Conservation (phyloP, 2,113 vertebrate species). For the Pimephales promelas region DNA sequence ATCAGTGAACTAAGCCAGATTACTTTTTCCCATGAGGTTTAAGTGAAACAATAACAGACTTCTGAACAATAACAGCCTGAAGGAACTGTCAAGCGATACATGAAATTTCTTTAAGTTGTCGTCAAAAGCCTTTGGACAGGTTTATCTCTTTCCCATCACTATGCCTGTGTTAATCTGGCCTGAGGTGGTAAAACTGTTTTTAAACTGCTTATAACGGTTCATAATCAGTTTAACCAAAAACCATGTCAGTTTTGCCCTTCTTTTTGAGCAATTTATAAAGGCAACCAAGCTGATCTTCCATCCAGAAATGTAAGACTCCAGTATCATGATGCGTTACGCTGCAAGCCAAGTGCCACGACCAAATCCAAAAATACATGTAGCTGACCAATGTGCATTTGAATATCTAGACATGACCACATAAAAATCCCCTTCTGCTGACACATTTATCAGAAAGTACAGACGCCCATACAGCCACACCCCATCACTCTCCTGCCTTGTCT, state of each 20-base stretch:
- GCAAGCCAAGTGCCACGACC: conserved; percentile 3
- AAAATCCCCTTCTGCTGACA: conserved; percentile 38
- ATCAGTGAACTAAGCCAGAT: neutral
- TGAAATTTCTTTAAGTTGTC: conserved; percentile 8
- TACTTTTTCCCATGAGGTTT: neutral
- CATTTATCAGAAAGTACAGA: conserved; percentile 13
- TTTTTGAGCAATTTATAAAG: conserved; percentile 5
- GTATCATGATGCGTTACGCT: conserved; percentile 10
- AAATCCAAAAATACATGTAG: conserved; percentile 39
- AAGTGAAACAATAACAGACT: conserved; percentile 9
- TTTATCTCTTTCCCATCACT: neutral
- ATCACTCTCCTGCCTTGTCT: conserved; percentile 2
- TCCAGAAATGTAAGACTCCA: conserved; percentile 6
- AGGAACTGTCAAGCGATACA: neutral
- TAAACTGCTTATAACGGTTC: neutral
- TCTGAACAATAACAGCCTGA: conserved; percentile 12
- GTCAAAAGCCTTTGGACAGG: neutral
- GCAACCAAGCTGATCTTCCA: neutral
- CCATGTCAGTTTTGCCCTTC: neutral
- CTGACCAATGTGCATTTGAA: conserved; percentile 36
- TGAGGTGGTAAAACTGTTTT: neutral
- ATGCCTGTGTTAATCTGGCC: neutral
- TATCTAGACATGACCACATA: conserved; percentile 26
- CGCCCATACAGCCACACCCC: conserved; percentile 6
- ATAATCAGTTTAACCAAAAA: neutral